Conservation (phyloP, 2,888 invertebrate genomes). For the Meliscaeva auricollis region DNA sequence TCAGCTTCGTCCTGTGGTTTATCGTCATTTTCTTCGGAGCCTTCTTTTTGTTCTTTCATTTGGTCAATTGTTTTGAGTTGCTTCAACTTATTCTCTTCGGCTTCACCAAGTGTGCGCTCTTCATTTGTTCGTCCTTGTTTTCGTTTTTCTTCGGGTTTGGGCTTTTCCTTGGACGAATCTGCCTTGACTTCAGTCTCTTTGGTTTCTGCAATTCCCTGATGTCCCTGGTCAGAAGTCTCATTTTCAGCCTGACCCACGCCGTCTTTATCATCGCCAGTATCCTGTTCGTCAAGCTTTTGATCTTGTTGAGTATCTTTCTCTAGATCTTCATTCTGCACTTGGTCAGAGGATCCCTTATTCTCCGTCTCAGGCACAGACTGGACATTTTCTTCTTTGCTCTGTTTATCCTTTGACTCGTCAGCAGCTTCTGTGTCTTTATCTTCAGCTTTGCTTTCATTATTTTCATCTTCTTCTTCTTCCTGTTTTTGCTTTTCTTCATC, state of each 20-base stretch:
- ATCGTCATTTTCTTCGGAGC: constrained; percentile 84
- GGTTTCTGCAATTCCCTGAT: constrained; percentile 86
- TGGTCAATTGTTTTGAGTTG: constrained; percentile 85
- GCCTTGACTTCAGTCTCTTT: constrained; percentile 83
- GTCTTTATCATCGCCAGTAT: constrained; percentile 86
- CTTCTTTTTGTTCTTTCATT: constrained; percentile 83
- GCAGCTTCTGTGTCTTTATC: constrained; percentile 83
- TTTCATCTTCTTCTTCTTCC: constrained; percentile 87
- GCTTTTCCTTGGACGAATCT: constrained; percentile 81
- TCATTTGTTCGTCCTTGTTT: constrained; percentile 91
- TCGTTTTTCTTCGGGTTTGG: constrained; percentile 86
- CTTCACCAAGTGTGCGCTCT: constrained; percentile 87
- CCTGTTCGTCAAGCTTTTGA: constrained; percentile 85
- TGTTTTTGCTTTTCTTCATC: constrained; percentile 77
- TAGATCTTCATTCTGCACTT: constrained; percentile 83
- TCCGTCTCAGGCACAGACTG: constrained; percentile 82
- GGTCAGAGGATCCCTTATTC: constrained; percentile 82
- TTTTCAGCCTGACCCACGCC: constrained; percentile 91
- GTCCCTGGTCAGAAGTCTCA: constrained; percentile 87
- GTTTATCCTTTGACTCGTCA: constrained; percentile 82
- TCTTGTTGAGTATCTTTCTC: constrained; percentile 83
- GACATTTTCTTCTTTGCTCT: constrained; percentile 83
- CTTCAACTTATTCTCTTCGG: constrained; percentile 82
- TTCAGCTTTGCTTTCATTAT: constrained; percentile 86
- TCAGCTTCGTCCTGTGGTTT: constrained; percentile 85